Base-by-base conservation (phyloP, 2,888 invertebrate species). In the Cephus rjabovi region DNA sequence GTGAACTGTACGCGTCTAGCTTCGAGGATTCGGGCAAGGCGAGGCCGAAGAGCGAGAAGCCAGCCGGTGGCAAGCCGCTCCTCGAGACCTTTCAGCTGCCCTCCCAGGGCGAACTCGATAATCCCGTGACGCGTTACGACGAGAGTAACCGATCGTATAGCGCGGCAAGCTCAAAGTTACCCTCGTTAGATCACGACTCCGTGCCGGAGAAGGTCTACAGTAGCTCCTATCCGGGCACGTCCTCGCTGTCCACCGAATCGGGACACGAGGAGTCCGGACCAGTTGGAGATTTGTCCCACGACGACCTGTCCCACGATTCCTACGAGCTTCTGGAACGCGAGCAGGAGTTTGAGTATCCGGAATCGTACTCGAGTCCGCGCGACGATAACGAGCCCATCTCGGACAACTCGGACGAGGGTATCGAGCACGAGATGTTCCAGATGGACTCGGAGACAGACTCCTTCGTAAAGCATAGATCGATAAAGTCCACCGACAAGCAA, bases 231-330 rank as follows among this genome's bases (percentile, higher is more conserved):
- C 97, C 97, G 34, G 97, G 97, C 78, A 96, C 96, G 76, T 94
- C 95, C 6, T 94, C 95, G 79, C 90, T 93, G 80, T 93, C 93
- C 56, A 95, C 94, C 88, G 94, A 94, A 88, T 94, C 95, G 40
- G 91, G 91, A 75, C 91, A 91, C 86, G 93, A 94, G 85, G 95
- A 95, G 85, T 93, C 94, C 86, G 94, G 93, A n/a, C 94, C 94
- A 30, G 93, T 94, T 79, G 94, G 94, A 83, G 94, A 94, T 85
- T 92, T 95, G 80, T 97, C 97, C 12, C 97, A 97, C 90, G 97
- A 97, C 89, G 97, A 97, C 92, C 92, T 97, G 40, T 96, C 97
- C 56, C 97, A 97, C 90, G 97, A 97, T 90, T 97, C 97, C 87
- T 97, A 97, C 91, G 97, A 97, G 90, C 92, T 97, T 34, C 93